Evolutionary conservation across 2,113 vertebrate genomes (phyloP).

Genomic region (Chlorodrepanis virens): DNA sequence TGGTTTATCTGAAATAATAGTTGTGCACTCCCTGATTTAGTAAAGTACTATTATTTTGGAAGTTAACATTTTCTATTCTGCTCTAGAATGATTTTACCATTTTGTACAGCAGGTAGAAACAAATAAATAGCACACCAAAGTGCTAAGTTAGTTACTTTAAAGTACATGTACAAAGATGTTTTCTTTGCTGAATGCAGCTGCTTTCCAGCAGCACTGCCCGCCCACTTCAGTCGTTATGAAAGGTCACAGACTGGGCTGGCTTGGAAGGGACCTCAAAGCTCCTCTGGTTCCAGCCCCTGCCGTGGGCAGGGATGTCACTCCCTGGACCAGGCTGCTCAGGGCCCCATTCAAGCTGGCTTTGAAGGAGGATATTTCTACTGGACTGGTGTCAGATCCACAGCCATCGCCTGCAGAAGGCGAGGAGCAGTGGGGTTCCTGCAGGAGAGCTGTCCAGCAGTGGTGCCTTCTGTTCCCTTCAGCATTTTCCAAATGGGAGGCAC

Average conservation of each 20-base stretch:
- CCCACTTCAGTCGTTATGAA: neutral
- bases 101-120: neutral
- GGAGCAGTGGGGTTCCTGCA: neutral
- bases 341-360: neutral
- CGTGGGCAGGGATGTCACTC: neutral
- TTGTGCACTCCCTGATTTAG: neutral
- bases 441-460: neutral
- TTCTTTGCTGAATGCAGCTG: neutral
- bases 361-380: neutral
- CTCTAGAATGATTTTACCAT: neutral
- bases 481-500: neutral
- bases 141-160: neutral
- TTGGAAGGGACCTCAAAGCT: neutral
- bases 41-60: neutral
- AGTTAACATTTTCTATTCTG: neutral
- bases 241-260: neutral
- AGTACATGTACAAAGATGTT: accelerated
- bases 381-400: neutral
- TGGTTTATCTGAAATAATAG: neutral
- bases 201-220: neutral
- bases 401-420: accelerated
- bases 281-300: accelerated
- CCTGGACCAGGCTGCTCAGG: neutral
- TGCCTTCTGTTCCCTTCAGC: neutral
- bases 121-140: neutral